Conservation (phyloP, 2,888 invertebrate genomes). For the Osmoderma eremita region DNA sequence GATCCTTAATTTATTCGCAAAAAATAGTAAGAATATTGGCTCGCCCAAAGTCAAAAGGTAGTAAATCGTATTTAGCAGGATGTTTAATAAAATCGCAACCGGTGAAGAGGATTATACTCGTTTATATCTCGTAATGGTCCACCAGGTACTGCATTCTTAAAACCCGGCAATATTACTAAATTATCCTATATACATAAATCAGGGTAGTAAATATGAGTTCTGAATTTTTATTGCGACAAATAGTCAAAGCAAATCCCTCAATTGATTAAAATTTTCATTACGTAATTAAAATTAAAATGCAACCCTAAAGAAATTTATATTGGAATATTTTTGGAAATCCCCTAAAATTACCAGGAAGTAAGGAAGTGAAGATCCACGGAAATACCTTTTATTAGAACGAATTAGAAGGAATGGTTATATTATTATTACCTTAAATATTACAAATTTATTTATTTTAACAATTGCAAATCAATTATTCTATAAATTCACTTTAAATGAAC, state of each 20-base stretch:
- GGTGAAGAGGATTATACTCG: slow-evolving; percentile 37
- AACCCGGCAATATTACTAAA: slow-evolving; percentile 22
- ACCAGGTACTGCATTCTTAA: slow-evolving; percentile 16
- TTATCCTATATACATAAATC: slow-evolving; percentile 20
- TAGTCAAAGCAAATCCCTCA: not conserved
- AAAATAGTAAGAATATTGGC: slow-evolving; percentile 26
- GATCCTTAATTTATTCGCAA: slow-evolving; percentile 28
- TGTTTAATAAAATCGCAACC: slow-evolving; percentile 34
- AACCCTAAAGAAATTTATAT: too few species aligned
- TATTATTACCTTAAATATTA: too few species aligned
- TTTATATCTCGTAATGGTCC: slow-evolving; percentile 31
- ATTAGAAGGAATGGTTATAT: too few species aligned
- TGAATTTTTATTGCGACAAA: slow-evolving; percentile 20
- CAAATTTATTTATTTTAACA: too few species aligned
- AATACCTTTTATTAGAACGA: too few species aligned
- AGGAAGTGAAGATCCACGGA: too few species aligned
- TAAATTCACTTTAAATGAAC: too few species aligned
- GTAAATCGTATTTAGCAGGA: slow-evolving; percentile 41
- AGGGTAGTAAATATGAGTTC: slow-evolving; percentile 1
- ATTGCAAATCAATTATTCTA: too few species aligned
- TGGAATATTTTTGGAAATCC: too few species aligned
- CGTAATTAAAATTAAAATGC: too few species aligned
- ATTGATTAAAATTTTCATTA: not conserved
- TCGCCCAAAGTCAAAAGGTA: slow-evolving; percentile 3
- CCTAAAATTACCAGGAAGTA: too few species aligned